phyloP scores from a whole-genome alignment of 2,113 vertebrate genomes.

The Scolopax mira region DNA sequence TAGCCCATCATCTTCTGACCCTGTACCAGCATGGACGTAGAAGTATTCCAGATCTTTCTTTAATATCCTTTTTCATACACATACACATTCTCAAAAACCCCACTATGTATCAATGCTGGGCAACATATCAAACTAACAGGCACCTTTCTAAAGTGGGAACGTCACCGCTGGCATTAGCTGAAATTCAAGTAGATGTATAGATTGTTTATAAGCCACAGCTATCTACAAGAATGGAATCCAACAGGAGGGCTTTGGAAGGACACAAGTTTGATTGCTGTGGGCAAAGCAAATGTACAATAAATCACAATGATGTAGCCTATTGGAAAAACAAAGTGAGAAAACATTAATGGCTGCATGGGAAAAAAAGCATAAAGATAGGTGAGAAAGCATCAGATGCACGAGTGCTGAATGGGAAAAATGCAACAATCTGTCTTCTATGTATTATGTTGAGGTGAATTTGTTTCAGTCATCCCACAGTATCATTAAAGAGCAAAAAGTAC shows the following conservation, averaged over 20 bases:
- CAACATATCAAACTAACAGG: background rate
- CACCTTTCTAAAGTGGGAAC: background rate
- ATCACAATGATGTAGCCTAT: background rate
- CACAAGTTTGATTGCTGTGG: background rate
- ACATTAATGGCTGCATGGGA: background rate
- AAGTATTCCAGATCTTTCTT: background rate
- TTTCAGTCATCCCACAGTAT: background rate
- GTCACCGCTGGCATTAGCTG: background rate
- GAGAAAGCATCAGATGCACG: background rate
- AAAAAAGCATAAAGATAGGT: background rate
- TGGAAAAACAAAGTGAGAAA: background rate
- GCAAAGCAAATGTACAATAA: background rate
- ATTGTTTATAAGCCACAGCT: background rate
- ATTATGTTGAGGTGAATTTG: rapidly evolving
- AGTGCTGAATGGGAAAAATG: background rate
- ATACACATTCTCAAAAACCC: background rate
- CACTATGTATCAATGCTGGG: background rate
- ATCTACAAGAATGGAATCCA: background rate
- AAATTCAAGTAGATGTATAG: background rate
- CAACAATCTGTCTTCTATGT: background rate
- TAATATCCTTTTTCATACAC: background rate
- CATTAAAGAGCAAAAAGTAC: background rate
- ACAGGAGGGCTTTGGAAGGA: background rate
- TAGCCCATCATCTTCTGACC: background rate
- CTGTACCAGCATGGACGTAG: background rate